Evolutionary conservation across 2,797 vertebrate species (phyloP).

Genomic region (Lophura swinhoii): DNA sequence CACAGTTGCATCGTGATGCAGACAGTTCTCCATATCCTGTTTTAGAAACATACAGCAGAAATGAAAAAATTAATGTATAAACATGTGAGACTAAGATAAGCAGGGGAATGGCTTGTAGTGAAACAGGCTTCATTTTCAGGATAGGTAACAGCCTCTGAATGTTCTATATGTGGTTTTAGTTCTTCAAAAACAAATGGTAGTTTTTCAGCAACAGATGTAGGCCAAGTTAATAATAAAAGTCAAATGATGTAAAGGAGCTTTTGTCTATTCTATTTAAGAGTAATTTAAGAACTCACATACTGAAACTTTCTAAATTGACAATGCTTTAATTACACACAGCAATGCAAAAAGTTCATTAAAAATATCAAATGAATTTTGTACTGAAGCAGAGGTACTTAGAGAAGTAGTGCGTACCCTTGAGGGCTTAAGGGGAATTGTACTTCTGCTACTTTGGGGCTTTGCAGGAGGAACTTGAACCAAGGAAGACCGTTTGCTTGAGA

Average conservation of each 20-base stretch:
- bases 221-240: neutral
- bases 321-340: neutral
- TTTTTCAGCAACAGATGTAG: neutral
- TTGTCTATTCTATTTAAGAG: neutral
- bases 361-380: neutral
- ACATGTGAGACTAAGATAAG: neutral
- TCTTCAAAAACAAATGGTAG: neutral
- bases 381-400: neutral
- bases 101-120: neutral
- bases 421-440: neutral
- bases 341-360: rapidly evolving
- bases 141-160: neutral
- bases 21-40: neutral
- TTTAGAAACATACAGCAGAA: neutral
- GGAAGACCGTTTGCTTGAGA: neutral
- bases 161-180: neutral
- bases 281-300: neutral
- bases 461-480: neutral
- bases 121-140: neutral
- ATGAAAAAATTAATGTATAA: neutral
- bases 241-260: neutral
- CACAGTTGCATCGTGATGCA: neutral
- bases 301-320: neutral
- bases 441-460: neutral
- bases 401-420: neutral